phyloP scores from a whole-genome alignment of 2,888 invertebrate species.

The Hipparchia sbordonii region DNA sequence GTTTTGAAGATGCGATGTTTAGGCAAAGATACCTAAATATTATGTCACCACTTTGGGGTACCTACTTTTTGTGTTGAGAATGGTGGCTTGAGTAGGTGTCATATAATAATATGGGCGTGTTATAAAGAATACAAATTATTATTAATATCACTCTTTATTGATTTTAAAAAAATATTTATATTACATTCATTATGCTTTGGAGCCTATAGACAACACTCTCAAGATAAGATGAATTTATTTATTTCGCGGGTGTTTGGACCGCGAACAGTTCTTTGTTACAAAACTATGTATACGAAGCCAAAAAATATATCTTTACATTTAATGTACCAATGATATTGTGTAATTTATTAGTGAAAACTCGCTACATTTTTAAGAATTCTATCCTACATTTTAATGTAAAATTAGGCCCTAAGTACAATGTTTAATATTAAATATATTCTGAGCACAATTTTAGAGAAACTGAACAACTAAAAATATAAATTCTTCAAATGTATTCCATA shows the following conservation, averaged over 20 bases:
- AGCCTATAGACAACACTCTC: slow-evolving; percentile 74
- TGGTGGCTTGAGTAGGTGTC: too few relatives aligned
- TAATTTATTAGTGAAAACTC: slow-evolving; percentile 25
- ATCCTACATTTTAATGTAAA: slow-evolving; percentile 47
- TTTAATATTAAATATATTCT: slow-evolving; percentile 52
- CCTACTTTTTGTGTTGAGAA: too few relatives aligned
- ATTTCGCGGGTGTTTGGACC: slow-evolving; percentile 39
- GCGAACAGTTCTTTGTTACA: slow-evolving; percentile 46
- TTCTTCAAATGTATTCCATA: slow-evolving; percentile 47
- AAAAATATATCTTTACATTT: slow-evolving; percentile 67
- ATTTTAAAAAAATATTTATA: slow-evolving; percentile 82
- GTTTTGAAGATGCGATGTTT: too few relatives aligned
- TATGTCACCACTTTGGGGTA: too few relatives aligned
- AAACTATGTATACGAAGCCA: slow-evolving; percentile 66
- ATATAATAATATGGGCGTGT: not conserved
- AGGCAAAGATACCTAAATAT: too few relatives aligned
- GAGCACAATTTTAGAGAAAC: slow-evolving; percentile 55
- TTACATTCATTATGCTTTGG: slow-evolving; percentile 78
- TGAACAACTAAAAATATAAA: slow-evolving; percentile 53
- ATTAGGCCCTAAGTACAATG: slow-evolving; percentile 74
- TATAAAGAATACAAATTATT: slow-evolving; percentile 47
- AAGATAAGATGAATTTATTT: slow-evolving; percentile 35
- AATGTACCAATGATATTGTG: slow-evolving; percentile 48
- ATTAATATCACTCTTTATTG: slow-evolving; percentile 82
- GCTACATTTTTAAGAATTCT: slow-evolving; percentile 48